These are phyloP conservation scores for Cynoglossus semilaevis DNA, from an alignment of 2,113 vertebrate species.

Conservation along the genomic window DNA sequence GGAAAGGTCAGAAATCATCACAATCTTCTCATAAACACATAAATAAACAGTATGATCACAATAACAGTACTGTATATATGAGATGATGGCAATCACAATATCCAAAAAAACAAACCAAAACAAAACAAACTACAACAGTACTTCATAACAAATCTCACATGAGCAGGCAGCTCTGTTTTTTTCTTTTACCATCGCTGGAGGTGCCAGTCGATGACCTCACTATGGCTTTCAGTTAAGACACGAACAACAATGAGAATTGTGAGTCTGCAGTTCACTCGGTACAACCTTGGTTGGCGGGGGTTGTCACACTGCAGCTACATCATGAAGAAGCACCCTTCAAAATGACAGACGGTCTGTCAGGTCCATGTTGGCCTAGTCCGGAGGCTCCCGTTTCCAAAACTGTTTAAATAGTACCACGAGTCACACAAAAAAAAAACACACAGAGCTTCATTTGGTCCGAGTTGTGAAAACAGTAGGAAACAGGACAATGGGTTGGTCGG, in stretches of 20 bases:
- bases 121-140: slow-evolving; percentile 13
- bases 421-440: slow-evolving; percentile 14
- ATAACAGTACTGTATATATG: slow-evolving; percentile 30
- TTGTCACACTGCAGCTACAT: slow-evolving; percentile 36
- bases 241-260: slow-evolving; percentile 29
- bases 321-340: slow-evolving; percentile 46
- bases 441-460: slow-evolving; percentile 49
- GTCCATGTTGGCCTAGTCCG: slow-evolving; percentile 9
- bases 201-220: slow-evolving; percentile 38
- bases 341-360: slow-evolving; percentile 21
- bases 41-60: slow-evolving; percentile 53
- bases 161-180: slow-evolving; percentile 12
- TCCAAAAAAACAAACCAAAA: slow-evolving; percentile 39
- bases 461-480: slow-evolving; percentile 30
- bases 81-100: slow-evolving; percentile 65
- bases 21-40: slow-evolving; percentile 48
- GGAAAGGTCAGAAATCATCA: slow-evolving; percentile 20
- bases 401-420: slow-evolving; percentile 11
- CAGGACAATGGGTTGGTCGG: slow-evolving; percentile 7
- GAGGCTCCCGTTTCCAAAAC: slow-evolving; percentile 20
- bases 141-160: slow-evolving; percentile 32
- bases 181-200: slow-evolving; percentile 33
- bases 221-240: slow-evolving; percentile 62
- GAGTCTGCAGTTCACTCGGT: slow-evolving; percentile 22
- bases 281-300: slow-evolving; percentile 22